Evolutionary conservation across 2,888 invertebrate genomes (phyloP).

Genomic region (Rhynchonema sp.): DNA sequence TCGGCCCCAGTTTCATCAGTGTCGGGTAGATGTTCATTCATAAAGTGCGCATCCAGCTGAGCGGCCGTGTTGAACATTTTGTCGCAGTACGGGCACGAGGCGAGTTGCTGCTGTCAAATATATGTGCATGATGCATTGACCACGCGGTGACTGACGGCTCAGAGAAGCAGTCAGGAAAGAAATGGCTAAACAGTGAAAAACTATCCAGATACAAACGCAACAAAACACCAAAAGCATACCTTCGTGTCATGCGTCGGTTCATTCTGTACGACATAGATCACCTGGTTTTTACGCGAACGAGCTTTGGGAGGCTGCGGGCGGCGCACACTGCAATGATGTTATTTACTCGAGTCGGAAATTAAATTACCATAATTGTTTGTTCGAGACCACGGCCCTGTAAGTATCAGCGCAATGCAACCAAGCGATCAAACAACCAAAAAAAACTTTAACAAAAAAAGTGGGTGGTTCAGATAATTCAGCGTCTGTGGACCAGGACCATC

Average conservation of each 20-base stretch:
- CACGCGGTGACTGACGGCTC: no score
- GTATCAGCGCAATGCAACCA: background rate
- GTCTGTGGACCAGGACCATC: no score
- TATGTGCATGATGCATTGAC: background rate
- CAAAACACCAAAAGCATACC: background rate
- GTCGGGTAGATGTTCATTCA: background rate
- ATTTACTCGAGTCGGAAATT: no score
- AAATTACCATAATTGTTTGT: no score
- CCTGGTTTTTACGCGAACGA: background rate
- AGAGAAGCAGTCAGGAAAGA: no score
- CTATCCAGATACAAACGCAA: no score
- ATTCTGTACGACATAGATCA: background rate
- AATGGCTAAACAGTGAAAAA: no score
- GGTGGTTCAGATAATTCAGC: no score
- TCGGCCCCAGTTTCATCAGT: no score
- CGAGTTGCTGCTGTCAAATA: background rate
- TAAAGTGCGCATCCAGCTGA: background rate
- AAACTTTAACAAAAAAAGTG: background rate
- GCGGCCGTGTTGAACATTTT: background rate
- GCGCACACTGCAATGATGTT: background rate
- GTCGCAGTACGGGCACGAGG: background rate
- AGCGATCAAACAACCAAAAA: background rate
- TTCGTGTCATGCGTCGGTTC: background rate
- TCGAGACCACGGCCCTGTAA: background rate
- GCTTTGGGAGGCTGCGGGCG: background rate